Conservation (phyloP, 2,113 vertebrate genomes). For the Burhinus bistriatus region DNA sequence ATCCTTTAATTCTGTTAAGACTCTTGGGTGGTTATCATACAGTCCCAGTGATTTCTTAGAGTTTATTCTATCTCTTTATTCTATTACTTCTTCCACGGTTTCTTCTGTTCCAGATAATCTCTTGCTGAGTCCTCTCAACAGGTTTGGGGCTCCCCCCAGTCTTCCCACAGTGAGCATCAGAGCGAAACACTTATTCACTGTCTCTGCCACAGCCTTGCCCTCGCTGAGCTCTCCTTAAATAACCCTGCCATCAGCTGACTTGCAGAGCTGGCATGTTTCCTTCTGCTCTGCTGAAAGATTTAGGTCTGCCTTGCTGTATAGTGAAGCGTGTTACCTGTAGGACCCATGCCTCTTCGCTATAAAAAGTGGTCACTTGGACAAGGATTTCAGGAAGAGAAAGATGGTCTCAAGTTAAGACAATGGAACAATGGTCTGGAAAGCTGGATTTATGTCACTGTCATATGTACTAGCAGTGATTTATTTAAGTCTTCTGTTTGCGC, state of each 20-base stretch:
- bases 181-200: not conserved
- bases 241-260: not conserved
- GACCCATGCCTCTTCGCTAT: not conserved
- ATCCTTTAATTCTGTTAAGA: not conserved
- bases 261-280: not conserved
- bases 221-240: not conserved
- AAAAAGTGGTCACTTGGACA: not conserved
- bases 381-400: not conserved
- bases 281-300: not conserved
- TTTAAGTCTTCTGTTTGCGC: not conserved
- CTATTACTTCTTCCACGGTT: not conserved
- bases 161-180: not conserved
- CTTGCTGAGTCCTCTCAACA: not conserved
- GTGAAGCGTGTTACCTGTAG: not conserved
- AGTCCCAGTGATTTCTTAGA: not conserved
- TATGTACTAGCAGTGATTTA: not conserved
- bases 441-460: not conserved
- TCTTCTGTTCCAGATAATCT: not conserved
- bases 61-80: not conserved
- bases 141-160: not conserved
- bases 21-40: not conserved
- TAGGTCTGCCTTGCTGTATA: not conserved
- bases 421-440: not conserved
- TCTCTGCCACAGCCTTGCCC: not conserved
- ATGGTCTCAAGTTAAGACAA: not conserved